Evolutionary conservation across 2,113 vertebrate genomes (phyloP).

Genomic region (Kryptolebias marmoratus): DNA sequence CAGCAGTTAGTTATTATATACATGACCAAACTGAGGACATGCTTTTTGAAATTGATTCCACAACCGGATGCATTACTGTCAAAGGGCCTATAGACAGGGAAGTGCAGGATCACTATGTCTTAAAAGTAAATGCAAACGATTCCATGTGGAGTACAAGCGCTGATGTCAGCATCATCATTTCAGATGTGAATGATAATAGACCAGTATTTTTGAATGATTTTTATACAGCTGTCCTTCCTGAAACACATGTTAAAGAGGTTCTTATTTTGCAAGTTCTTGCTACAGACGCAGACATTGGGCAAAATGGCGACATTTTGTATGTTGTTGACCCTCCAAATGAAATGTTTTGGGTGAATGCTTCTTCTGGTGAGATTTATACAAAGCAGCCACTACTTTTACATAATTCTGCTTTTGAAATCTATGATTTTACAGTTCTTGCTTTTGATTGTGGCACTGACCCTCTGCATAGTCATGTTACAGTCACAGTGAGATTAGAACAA

Average conservation of each 20-base stretch:
- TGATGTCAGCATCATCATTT: constrained; percentile 73
- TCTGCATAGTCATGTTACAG: constrained; percentile 53
- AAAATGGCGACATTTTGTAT: constrained; percentile 75
- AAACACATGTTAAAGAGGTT: constrained; percentile 60
- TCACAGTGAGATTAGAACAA: constrained; percentile 69
- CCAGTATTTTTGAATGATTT: constrained; percentile 72
- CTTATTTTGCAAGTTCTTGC: constrained; percentile 75
- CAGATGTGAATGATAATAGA: constrained; percentile 79
- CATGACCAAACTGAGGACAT: constrained; percentile 49
- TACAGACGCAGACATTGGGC: constrained; percentile 70
- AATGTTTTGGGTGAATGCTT: constrained; percentile 73
- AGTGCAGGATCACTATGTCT: constrained; percentile 65
- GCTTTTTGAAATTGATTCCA: constrained; percentile 73
- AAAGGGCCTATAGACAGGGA: constrained; percentile 74
- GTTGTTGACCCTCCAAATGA: constrained; percentile 74
- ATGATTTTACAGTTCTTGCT: constrained; percentile 69
- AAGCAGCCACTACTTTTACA: constrained; percentile 65
- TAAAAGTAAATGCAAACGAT: constrained; percentile 80
- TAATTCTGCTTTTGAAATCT: constrained; percentile 50
- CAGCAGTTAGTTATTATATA: constrained; percentile 70
- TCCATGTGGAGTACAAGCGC: constrained; percentile 81
- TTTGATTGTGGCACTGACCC: constrained; percentile 71
- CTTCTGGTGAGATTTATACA: constrained; percentile 73
- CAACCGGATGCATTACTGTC: constrained; percentile 69
- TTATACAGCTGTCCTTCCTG: constrained; percentile 62